phyloP scores from a whole-genome alignment of 2,797 vertebrate genomes.

The Gallinago stenura region DNA sequence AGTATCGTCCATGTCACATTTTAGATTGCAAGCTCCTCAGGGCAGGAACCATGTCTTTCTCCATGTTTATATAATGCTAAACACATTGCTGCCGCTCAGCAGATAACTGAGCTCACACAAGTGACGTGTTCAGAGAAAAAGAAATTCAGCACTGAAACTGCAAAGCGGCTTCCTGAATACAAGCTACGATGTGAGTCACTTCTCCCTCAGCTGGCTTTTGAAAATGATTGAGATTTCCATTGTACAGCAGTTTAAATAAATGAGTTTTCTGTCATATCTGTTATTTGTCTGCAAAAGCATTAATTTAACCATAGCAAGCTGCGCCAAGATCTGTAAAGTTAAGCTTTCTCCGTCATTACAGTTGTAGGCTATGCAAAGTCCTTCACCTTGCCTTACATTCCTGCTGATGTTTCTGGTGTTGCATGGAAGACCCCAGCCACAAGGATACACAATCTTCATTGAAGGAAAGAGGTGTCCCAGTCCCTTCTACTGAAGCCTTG shows the following conservation, averaged over 20 bases:
- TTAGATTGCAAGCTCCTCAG: slow-evolving; percentile 19
- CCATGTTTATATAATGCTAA: background rate
- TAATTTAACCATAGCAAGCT: background rate
- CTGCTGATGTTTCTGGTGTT: background rate
- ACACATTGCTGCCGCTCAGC: background rate
- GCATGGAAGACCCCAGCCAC: background rate
- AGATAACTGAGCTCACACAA: background rate
- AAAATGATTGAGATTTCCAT: slow-evolving; percentile 34
- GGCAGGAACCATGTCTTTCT: slow-evolving; percentile 34
- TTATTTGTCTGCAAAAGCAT: background rate
- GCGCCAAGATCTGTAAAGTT: background rate
- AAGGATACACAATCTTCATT: background rate
- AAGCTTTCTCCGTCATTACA: background rate
- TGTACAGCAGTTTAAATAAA: slow-evolving; percentile 74
- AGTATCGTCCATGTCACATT: slow-evolving; percentile 23
- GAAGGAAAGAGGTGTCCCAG: background rate
- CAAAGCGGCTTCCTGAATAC: background rate
- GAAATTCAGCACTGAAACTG: background rate
- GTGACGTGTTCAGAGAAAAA: background rate
- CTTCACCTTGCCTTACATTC: background rate
- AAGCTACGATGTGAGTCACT: background rate
- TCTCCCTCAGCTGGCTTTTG: slow-evolving; percentile 50
- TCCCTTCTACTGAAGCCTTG: background rate
- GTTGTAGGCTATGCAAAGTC: background rate
- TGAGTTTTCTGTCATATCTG: background rate